Evolutionary conservation across 2,797 vertebrate species (phyloP).

Genomic region (Squalus acanthias): DNA sequence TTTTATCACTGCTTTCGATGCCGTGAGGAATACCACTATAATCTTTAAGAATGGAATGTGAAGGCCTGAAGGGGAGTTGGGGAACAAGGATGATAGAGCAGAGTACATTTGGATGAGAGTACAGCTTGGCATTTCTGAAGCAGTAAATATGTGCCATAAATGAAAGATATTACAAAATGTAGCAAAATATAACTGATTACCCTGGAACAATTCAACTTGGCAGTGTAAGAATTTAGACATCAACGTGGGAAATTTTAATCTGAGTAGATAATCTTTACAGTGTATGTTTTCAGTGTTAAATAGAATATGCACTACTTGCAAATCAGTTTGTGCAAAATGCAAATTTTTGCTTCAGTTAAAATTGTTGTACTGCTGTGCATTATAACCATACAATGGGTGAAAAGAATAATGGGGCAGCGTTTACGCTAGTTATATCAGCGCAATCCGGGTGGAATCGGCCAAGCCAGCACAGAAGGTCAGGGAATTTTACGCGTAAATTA

Average conservation of each 20-base stretch:
- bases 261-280: neutral
- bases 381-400: neutral
- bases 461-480: neutral
- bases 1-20: conserved; percentile 72
- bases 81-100: conserved; percentile 35
- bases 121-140: neutral
- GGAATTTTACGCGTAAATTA: neutral
- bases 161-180: neutral
- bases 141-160: no score
- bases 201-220: neutral
- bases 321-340: neutral
- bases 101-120: neutral
- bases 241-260: neutral
- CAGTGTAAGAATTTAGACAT: neutral
- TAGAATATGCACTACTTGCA: neutral
- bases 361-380: neutral
- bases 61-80: conserved; percentile 24
- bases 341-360: neutral
- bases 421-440: neutral
- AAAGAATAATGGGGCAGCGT: neutral
- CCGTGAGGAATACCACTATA: conserved; percentile 67
- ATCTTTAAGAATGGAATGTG: conserved; percentile 56
- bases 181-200: neutral
- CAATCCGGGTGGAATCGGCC: neutral
- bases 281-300: neutral